Percentiles rank a stretch among this genome's conserved stretches.
Evolutionary conservation across 2,888 invertebrate species (phyloP).

Genomic region (Lithophane semibrunnea): DNA sequence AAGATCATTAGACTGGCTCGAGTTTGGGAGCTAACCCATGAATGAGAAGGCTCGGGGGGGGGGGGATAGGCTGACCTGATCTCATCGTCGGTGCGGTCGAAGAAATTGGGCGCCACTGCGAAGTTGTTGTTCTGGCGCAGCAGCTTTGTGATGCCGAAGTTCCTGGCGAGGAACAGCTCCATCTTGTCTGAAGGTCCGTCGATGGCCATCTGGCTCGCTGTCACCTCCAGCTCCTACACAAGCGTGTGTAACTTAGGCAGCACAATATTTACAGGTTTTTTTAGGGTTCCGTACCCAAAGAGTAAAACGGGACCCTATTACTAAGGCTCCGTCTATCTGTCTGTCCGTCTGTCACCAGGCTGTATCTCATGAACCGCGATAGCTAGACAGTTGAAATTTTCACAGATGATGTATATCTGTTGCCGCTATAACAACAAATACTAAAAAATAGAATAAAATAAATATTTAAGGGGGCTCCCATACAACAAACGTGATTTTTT

Average conservation of each 20-base stretch:
- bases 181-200: constrained; percentile 98
- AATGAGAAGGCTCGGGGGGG: background rate
- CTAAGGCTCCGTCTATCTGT: no score
- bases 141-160: constrained; percentile 91
- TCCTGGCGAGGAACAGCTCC: constrained; percentile 95
- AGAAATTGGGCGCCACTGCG: constrained; percentile 79
- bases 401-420: no score
- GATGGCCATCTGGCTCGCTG: constrained; percentile 95
- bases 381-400: no score
- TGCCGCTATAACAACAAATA: no score
- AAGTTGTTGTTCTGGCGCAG: constrained; percentile 87
- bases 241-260: background rate
- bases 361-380: no score
- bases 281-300: no score
- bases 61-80: constrained; percentile 66
- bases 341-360: no score
- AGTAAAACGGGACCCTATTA: no score
- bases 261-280: background rate
- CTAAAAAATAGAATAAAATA: no score
- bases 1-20: background rate
- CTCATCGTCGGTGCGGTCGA: constrained; percentile 61
- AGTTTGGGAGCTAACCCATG: background rate
- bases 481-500: no score
- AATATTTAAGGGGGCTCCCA: no score
- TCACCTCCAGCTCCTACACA: constrained; percentile 92